Evolutionary conservation across 2,888 invertebrate species (phyloP), one percentile per base, ranked within the genome.

Genomic region (Pseudococcus viburni): DNA sequence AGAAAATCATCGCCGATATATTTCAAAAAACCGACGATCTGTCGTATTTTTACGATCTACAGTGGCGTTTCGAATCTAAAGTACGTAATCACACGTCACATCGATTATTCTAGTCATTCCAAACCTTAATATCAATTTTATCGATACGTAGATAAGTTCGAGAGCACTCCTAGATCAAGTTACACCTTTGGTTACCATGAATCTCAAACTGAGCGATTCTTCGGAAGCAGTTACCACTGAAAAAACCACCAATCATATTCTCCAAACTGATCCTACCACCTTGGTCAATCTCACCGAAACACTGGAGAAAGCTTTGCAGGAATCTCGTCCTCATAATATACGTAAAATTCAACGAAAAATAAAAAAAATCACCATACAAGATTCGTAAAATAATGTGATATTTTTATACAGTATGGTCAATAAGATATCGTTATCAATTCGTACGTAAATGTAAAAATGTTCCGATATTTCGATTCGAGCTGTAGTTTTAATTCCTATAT

Each of bases 51-150:
- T 89, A 88, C n/a, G 89, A 89, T 64, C 51, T 89, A 15, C 86
- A 89, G n/a, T 89, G 89, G 89, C 86, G 89, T 48, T 89, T 88
- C 84, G 89, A 89, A 89, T 87, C 89, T 22, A 87, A 89, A 51
- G 89, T 89, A 39, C 51, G 33, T 55, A 26, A 42, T 8, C 55
- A 17, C 48, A 5, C 17, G 19, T 51, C 33, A 22, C 26, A n/a
- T 26, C 15, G 12, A 7, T 84, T 84, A 51, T 22, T 17, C 17
- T 26, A 48, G 5, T n/a, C 17, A 5, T 51, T 51, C 17, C 17
- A 12, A 51, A 0, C 48, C 39, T 48, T 12, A 46, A 17, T 59
- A 59, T 33, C 26, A 8, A n/a, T 42, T 46, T 55, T 33, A 33
- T 33, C 26, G 26, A 33, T 15, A 33, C 84, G 73, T 55, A 89